Evolutionary conservation across 2,888 invertebrate species (phyloP), one percentile per base, ranked within the genome.

Genomic region (Rhagium mordax): DNA sequence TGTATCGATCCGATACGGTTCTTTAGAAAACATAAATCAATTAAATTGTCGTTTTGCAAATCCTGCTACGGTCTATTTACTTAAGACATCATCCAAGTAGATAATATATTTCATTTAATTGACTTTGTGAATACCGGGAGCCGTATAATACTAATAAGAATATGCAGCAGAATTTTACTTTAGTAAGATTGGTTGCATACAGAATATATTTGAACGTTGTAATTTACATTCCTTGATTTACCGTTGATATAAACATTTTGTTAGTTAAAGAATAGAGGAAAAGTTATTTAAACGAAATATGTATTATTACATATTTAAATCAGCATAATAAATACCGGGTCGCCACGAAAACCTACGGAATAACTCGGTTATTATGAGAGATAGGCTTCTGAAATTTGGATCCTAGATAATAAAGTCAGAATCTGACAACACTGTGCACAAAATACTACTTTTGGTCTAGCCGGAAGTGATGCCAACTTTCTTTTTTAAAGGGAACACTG

Each of bases 41-140:
- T 74, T 74, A 74, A 70, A 70, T 74, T 70, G 70, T 61, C 70
- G 66, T 66, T 66, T 61, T 55, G 61, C 66, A 74, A 76, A 76
- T 76, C 76, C 76, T 66, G 55, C 72, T 62, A 78, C 79, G 78
- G 80, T 81, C 80, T 82, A 82, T 80, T 82, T 82, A 81, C 79
- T 79, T 77, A 82, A 80, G 79, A 82, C 81, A 78, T 78, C 81
- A 80, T 79, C 81, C 78, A 78, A 75, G 78, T 79, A 80, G 80
- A 81, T 81, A 80, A 80, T 79, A 80, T 77, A 78, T 77, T 80
- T 80, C 74, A 74, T 76, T 78, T 79, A 77, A 79, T 78, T 79
- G 75, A 74, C 78, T 78, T 66, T 74, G 66, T 15, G 51, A 67
- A 71, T 51, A 59, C 61, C 70, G 65, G 33, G 64, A 41, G 4